Evolutionary conservation across 2,797 vertebrate species (phyloP).

Genomic region (Selene dorsalis): DNA sequence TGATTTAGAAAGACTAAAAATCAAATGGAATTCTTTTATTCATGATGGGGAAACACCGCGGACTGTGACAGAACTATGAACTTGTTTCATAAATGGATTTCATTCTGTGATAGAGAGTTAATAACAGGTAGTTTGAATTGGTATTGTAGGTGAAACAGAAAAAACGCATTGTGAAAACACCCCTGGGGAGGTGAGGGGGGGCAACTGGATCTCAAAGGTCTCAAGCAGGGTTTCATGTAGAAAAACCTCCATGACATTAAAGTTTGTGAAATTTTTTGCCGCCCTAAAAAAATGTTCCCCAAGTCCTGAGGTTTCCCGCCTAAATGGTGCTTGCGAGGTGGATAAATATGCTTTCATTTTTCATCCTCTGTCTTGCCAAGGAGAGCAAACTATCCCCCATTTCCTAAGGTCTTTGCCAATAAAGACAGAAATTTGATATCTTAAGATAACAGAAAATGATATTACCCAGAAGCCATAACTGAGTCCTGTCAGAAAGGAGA

Average conservation of each 20-base stretch:
- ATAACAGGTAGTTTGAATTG: conserved; percentile 14
- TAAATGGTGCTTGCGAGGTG: conserved; percentile 46
- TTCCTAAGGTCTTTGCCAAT: conserved; percentile 82
- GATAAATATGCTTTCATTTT: conserved; percentile 76
- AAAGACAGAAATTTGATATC: conserved; percentile 87
- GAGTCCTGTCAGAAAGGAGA: conserved; percentile 86
- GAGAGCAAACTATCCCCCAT: conserved; percentile 66
- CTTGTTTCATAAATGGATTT: conserved; percentile 1
- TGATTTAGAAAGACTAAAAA: conserved; percentile 17
- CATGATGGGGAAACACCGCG: conserved; percentile 23
- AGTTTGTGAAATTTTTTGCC: conserved; percentile 41
- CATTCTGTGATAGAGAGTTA: background rate
- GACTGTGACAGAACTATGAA: conserved; percentile 21
- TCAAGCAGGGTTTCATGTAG: conserved; percentile 5
- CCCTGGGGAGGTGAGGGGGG: background rate
- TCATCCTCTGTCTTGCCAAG: conserved; percentile 65
- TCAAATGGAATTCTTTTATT: conserved; percentile 34
- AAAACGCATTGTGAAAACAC: conserved; percentile 21
- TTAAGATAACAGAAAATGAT: conserved; percentile 87
- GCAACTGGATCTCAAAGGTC: background rate
- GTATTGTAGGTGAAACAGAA: background rate
- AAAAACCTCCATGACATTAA: conserved; percentile 33
- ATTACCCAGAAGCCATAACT: conserved; percentile 86
- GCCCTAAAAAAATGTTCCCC: conserved; percentile 53
- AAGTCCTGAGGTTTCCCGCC: conserved; percentile 50